Percentiles rank a stretch among this genome's conserved stretches.
Evolutionary conservation across 2,888 invertebrate species (phyloP).

Genomic region (Andrena trimmerana): DNA sequence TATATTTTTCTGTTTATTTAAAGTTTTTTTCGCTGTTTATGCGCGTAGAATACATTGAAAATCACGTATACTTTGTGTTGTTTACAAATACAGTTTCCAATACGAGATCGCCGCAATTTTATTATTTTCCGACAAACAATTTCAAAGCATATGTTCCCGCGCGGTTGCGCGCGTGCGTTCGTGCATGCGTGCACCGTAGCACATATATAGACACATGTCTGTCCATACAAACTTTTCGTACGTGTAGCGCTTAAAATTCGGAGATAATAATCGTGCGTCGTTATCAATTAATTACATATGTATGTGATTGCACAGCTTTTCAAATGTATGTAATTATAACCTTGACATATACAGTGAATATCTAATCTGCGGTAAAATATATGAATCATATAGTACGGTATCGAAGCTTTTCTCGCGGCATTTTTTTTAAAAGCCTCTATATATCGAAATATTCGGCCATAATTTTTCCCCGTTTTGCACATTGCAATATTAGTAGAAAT

Average conservation of each 20-base stretch:
- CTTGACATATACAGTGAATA: constrained; percentile 71
- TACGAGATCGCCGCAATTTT: neutral
- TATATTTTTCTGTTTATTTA: constrained; percentile 10
- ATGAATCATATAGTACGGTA: constrained; percentile 35
- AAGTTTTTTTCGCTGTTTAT: neutral
- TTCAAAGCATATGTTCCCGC: constrained; percentile 57
- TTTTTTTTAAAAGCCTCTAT: constrained; percentile 3
- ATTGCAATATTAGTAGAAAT: neutral
- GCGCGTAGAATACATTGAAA: neutral
- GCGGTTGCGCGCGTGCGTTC: constrained; percentile 46
- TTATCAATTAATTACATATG: constrained; percentile 65
- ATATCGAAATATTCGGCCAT: neutral
- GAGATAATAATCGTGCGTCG: constrained; percentile 59
- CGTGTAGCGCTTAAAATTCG: constrained; percentile 54
- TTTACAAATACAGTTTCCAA: neutral
- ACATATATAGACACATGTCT: constrained; percentile 29
- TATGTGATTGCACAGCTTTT: constrained; percentile 78
- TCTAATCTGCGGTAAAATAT: constrained; percentile 54
- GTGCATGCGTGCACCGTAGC: constrained; percentile 42
- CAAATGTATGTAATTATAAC: constrained; percentile 74
- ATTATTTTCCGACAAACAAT: constrained; percentile 27
- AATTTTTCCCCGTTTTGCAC: neutral
- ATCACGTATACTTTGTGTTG: neutral
- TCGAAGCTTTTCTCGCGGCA: constrained; percentile 11
- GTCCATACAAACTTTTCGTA: constrained; percentile 33